Evolutionary conservation across 2,888 invertebrate genomes (phyloP).

Genomic region (Bellardia pandia): DNA sequence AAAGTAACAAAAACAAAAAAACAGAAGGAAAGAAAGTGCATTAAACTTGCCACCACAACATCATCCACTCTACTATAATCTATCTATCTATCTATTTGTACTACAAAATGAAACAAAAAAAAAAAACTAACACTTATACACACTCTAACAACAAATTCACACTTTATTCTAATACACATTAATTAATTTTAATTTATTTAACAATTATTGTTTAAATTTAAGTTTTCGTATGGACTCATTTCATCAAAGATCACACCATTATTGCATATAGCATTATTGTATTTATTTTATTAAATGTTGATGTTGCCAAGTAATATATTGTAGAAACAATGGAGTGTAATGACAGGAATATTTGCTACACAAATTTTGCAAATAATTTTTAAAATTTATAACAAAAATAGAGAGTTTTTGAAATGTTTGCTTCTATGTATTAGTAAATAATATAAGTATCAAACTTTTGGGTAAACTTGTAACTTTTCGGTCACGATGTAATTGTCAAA

Average conservation of each 20-base stretch:
- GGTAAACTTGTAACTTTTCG: no score
- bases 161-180: conserved; percentile 14
- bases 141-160: conserved; percentile 7
- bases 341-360: no score
- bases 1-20: background rate
- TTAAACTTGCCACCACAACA: conserved; percentile 61
- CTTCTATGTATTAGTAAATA: no score
- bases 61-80: conserved; percentile 48
- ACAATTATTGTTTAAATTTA: conserved; percentile 29
- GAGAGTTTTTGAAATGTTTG: no score
- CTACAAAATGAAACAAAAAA: background rate
- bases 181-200: conserved; percentile 42
- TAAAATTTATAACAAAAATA: no score
- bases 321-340: no score
- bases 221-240: conserved; percentile 17
- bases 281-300: background rate
- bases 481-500: no score
- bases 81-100: conserved; percentile 35
- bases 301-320: no score
- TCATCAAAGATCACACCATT: background rate
- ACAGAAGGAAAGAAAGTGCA: conserved; percentile 28
- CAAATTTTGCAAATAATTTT: no score
- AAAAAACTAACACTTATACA: conserved; percentile 21
- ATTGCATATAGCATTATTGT: conserved; percentile 3
- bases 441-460: no score